phyloP scores from a whole-genome alignment of 1,140 invertebrate genomes.

The Cotesia chilonis region DNA sequence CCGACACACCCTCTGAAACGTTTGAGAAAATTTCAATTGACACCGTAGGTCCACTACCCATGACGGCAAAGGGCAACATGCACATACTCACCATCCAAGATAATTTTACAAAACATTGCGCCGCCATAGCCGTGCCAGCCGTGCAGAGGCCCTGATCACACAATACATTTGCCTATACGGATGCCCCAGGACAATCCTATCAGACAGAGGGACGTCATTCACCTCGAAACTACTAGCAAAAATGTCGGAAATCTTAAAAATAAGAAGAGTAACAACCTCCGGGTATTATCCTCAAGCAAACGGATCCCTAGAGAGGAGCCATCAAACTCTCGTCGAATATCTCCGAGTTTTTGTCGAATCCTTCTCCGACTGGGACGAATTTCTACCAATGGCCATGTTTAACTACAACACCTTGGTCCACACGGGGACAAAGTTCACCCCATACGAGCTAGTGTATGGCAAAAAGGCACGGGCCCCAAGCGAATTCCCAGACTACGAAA shows the following conservation, averaged over 20 bases:
- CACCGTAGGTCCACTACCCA: neutral
- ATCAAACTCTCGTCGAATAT: neutral
- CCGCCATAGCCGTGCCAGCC: conserved; percentile 41
- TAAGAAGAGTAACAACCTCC: conserved; percentile 20
- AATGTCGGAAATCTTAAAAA: conserved; percentile 43
- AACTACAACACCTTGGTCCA: conserved; percentile 17
- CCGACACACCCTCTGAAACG: conserved; percentile 25
- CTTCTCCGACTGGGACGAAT: conserved; percentile 10
- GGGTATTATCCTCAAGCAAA: conserved; percentile 33
- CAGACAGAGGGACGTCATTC: conserved; percentile 46
- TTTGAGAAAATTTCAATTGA: conserved; percentile 31
- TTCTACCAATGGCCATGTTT: conserved; percentile 18
- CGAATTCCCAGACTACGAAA: neutral
- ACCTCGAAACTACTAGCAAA: conserved; percentile 40
- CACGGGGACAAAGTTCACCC: conserved; percentile 8
- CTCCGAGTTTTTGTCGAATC: neutral
- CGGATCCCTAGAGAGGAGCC: conserved; percentile 23
- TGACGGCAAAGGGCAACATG: neutral
- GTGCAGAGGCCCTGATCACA: conserved; percentile 41
- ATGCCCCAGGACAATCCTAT: conserved; percentile 45
- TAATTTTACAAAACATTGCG: conserved; percentile 48
- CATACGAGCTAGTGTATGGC: conserved; percentile 18
- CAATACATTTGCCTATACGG: conserved; percentile 39
- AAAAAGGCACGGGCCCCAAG: neutral
- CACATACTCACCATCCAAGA: conserved; percentile 46